phyloP scores from a whole-genome alignment of 2,113 vertebrate genomes.

The Bubalus kerabau region DNA sequence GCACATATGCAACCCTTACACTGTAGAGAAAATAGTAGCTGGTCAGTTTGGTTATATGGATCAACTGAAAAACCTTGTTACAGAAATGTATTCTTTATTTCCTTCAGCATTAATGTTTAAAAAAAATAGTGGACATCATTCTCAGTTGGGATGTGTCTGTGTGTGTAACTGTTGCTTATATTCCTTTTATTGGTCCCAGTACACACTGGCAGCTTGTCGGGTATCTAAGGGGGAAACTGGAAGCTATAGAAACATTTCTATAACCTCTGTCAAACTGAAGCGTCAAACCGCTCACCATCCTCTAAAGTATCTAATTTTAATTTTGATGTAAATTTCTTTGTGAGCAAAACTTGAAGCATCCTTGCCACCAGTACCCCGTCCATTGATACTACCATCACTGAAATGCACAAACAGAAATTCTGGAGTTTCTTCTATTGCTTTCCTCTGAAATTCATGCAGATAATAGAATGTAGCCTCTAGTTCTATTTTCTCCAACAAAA shows the following conservation, averaged over 20 bases:
- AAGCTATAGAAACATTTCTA: background rate
- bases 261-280: background rate
- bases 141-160: background rate
- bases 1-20: background rate
- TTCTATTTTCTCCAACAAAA: conserved; percentile 3
- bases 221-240: background rate
- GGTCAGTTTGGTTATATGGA: background rate
- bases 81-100: background rate
- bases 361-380: background rate
- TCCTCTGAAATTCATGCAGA: background rate
- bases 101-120: background rate
- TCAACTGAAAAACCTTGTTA: background rate
- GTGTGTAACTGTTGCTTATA: background rate
- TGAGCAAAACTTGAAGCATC: background rate
- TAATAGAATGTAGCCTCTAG: background rate
- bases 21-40: background rate
- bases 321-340: background rate
- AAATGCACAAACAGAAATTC: background rate
- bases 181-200: background rate
- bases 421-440: background rate
- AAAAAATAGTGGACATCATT: background rate
- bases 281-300: background rate
- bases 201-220: too few relatives aligned
- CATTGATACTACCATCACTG: background rate
- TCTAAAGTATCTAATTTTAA: background rate